Evolutionary conservation across 1,140 invertebrate genomes (phyloP), one percentile per base, ranked within the genome.

Genomic region (Parasteatoda tepidariorum): DNA sequence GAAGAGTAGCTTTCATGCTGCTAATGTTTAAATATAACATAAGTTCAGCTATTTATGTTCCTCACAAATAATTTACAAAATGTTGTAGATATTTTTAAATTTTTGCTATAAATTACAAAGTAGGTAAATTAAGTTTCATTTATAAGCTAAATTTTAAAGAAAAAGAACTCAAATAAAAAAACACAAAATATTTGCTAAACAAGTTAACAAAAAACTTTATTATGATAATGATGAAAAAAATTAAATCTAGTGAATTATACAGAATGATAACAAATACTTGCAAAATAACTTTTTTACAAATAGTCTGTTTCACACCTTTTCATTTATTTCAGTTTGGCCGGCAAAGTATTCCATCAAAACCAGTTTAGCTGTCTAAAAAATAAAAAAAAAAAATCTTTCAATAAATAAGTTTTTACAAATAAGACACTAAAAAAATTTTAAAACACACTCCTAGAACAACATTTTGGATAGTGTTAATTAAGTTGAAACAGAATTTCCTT

Each of bases 261-360:
- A n/a, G n/a, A n/a, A n/a, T n/a, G n/a, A n/a, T n/a, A n/a, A n/a
- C n/a, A n/a, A n/a, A n/a, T n/a, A n/a, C n/a, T n/a, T n/a, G n/a
- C n/a, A n/a, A n/a, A n/a, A n/a, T n/a, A n/a, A n/a, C n/a, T n/a
- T n/a, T n/a, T n/a, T n/a, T n/a, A n/a, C n/a, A n/a, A n/a, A n/a
- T n/a, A n/a, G n/a, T n/a, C n/a, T n/a, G n/a, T n/a, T n/a, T n/a
- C n/a, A n/a, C n/a, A 79, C 81, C 68, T 74, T 74, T 74, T 75
- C 70, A 30, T 67, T 18, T 24, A 71, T 61, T 57, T 92, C 89
- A 34, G 89, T 88, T 85, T 92, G 91, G 26, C 91, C 91, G 70
- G 91, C 90, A 88, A 96, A 96, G 89, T 95, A 94, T 88, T 95
- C 94, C 87, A 96, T 95, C 85, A 96, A 89, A 70, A 95, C 93